Conservation (phyloP, 2,113 vertebrate genomes). For the Cebus imitator region DNA sequence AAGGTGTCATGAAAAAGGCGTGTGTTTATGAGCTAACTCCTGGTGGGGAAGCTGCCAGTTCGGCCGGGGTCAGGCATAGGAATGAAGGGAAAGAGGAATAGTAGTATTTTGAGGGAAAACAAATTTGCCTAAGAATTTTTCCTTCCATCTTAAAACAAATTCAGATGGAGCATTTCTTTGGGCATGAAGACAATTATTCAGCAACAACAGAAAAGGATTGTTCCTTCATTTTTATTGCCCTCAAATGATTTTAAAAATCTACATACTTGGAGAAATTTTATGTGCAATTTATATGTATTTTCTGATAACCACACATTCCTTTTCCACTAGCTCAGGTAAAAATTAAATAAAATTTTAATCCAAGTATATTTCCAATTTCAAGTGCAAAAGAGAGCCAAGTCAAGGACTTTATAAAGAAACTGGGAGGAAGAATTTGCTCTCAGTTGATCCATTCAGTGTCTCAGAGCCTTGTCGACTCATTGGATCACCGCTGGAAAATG, state of each 20-base stretch:
- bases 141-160: not conserved
- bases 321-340: not conserved
- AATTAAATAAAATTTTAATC: not conserved
- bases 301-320: not conserved
- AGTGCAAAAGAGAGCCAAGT: not conserved
- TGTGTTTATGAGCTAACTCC: not conserved
- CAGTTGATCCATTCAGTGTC: not conserved
- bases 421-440: not conserved
- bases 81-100: not conserved
- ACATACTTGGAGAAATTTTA: not conserved
- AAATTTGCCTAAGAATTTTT: not conserved
- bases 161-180: not conserved
- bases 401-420: not conserved
- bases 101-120: not conserved
- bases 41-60: not conserved
- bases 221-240: not conserved
- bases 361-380: not conserved
- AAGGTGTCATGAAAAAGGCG: not conserved
- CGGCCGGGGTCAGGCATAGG: not conserved
- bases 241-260: not conserved
- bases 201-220: not conserved
- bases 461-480: not conserved
- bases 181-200: not conserved
- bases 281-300: not conserved
- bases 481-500: not conserved